Conservation (phyloP, 1,140 invertebrate genomes). For the Penaeus japonicus region DNA sequence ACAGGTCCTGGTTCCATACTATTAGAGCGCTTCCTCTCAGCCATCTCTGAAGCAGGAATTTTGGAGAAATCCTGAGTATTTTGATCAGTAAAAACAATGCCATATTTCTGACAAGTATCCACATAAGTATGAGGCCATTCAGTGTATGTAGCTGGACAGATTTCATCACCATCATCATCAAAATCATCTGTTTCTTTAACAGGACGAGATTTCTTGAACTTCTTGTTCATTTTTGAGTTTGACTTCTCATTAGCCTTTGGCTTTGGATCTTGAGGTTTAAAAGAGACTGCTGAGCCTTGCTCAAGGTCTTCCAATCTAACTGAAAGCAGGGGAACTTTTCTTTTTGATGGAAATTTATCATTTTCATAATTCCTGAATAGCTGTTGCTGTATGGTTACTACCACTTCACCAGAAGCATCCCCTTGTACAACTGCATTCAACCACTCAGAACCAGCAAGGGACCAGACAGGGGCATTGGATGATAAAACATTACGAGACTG, state of each 20-base stretch:
- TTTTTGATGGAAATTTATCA: slow-evolving; percentile 60
- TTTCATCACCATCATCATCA: neutral
- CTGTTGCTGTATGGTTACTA: slow-evolving; percentile 65
- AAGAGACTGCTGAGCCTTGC: neutral
- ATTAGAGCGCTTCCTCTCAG: neutral
- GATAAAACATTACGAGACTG: slow-evolving; percentile 63
- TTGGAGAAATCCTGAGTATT: slow-evolving; percentile 1
- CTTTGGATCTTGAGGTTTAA: neutral
- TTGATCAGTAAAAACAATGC: slow-evolving; percentile 43
- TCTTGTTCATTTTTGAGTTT: neutral
- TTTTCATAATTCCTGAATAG: slow-evolving; percentile 62
- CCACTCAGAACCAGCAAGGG: slow-evolving; percentile 60
- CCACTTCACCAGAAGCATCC: slow-evolving; percentile 65
- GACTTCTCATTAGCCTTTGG: neutral
- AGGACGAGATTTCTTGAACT: neutral
- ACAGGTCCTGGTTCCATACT: slow-evolving; percentile 39
- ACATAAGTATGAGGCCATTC: neutral
- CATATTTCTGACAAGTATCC: neutral
- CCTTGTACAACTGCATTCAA: slow-evolving; percentile 66
- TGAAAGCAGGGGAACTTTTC: slow-evolving; percentile 34
- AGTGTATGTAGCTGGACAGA: neutral
- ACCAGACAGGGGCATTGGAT: slow-evolving; percentile 57
- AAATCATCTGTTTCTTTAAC: neutral
- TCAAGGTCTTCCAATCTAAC: slow-evolving; percentile 22
- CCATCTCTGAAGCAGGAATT: neutral